Conservation (phyloP, 1,140 invertebrate species). For the Oryzaephilus surinamensis region DNA sequence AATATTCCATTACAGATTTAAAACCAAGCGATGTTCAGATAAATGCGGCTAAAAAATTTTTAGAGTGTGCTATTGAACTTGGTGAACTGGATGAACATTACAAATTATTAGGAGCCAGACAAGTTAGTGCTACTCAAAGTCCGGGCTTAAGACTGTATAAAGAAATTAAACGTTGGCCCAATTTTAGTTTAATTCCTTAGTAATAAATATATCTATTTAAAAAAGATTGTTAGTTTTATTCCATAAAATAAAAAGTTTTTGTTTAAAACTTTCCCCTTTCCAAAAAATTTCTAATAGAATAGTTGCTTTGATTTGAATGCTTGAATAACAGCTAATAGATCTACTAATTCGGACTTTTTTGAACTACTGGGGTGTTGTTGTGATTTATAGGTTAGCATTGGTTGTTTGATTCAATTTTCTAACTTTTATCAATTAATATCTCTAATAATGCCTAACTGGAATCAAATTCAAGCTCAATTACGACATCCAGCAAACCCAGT, state of each 20-base stretch:
- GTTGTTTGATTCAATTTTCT: neutral
- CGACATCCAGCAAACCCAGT: constrained; percentile 90
- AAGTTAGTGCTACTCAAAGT: constrained; percentile 47
- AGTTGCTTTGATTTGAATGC: too few relatives aligned
- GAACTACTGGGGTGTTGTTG: constrained; percentile 3
- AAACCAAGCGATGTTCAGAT: constrained; percentile 43
- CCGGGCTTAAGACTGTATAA: constrained; percentile 50
- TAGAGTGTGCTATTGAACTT: constrained; percentile 48
- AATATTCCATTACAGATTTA: constrained; percentile 40
- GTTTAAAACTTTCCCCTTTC: neutral
- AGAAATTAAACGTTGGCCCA: constrained; percentile 36
- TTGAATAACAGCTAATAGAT: too few relatives aligned
- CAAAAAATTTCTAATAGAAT: neutral
- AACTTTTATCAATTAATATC: neutral
- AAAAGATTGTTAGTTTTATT: neutral
- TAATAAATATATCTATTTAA: constrained; percentile 5
- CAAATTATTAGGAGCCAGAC: constrained; percentile 48
- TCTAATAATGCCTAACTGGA: constrained; percentile 72
- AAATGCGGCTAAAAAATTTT: constrained; percentile 44
- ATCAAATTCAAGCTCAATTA: constrained; percentile 85
- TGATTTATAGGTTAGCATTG: constrained; percentile 1
- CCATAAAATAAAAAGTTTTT: neutral
- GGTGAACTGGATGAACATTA: constrained; percentile 47
- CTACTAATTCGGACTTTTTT: too few relatives aligned
- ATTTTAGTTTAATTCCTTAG: constrained; percentile 19